phyloP scores from a whole-genome alignment of 35 echinoderm and acorn worm species.

The Lytechinus pictus region DNA sequence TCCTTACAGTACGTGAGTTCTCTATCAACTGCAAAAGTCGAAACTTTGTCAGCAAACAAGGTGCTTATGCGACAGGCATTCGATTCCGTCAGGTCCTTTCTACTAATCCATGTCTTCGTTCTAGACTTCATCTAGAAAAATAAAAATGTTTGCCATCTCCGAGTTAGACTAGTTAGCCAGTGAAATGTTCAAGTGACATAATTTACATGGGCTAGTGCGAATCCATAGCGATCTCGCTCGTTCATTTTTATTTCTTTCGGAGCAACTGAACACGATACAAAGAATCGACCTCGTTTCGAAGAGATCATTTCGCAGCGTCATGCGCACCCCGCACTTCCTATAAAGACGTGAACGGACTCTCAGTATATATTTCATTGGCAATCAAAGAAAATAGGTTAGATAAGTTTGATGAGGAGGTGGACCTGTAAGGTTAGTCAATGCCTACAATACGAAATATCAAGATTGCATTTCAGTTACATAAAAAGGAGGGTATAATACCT shows the following conservation, averaged over 20 bases:
- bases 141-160: neutral
- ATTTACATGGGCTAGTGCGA: neutral
- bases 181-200: neutral
- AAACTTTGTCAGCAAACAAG: conserved; percentile 1
- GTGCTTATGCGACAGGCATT: neutral
- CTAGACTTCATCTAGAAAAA: neutral
- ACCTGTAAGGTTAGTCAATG: neutral
- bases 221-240: neutral
- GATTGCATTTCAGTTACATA: neutral
- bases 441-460: neutral
- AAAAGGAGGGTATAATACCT: neutral
- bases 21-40: neutral
- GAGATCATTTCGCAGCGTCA: neutral
- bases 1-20: conserved; percentile 8
- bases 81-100: neutral
- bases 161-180: neutral
- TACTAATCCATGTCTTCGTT: neutral
- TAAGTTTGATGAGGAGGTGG: neutral
- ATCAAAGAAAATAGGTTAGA: neutral
- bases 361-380: neutral
- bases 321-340: neutral
- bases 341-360: neutral
- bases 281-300: neutral
- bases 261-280: neutral
- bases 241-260: neutral